Percentiles rank a stretch among this genome's conserved stretches.
Conservation (phyloP, 2,888 invertebrate genomes). For the Tiliacea aurago region DNA sequence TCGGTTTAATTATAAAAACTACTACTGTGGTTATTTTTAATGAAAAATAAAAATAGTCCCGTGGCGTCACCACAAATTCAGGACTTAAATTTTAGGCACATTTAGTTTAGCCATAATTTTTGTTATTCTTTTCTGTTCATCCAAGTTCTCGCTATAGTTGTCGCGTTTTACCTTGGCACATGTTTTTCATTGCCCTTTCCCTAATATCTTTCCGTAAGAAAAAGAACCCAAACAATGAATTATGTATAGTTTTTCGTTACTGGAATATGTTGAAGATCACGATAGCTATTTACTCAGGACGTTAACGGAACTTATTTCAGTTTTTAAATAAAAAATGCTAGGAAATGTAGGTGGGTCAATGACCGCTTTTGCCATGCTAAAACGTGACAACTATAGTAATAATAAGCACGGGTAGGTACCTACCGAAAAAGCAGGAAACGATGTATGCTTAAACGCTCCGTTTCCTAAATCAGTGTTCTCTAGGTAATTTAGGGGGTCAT, state of each 20-base stretch:
- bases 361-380: background rate
- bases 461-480: conserved; percentile 44
- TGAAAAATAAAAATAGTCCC: conserved; percentile 42
- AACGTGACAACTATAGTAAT: background rate
- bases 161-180: background rate
- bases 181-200: too few relatives aligned
- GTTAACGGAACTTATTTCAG: background rate
- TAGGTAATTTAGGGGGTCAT: conserved; percentile 46
- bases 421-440: conserved; percentile 21
- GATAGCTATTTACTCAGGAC: too few relatives aligned
- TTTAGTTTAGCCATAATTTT: background rate
- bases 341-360: background rate
- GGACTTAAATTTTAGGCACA: background rate
- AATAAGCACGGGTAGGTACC: background rate
- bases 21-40: conserved; percentile 29
- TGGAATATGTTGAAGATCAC: too few relatives aligned
- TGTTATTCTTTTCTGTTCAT: background rate
- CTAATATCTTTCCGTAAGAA: too few relatives aligned
- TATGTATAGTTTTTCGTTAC: too few relatives aligned
- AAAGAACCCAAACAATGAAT: too few relatives aligned
- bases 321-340: background rate
- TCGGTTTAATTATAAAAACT: too few relatives aligned
- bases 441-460: conserved; percentile 3
- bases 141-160: background rate
- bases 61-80: conserved; percentile 23